A percentile compares a stretch with the other conserved stretches of the same genome.
These are phyloP conservation scores for Macrobrachium nipponense DNA, from an alignment of 1,140 invertebrate genomes.

Conservation along the genomic window DNA sequence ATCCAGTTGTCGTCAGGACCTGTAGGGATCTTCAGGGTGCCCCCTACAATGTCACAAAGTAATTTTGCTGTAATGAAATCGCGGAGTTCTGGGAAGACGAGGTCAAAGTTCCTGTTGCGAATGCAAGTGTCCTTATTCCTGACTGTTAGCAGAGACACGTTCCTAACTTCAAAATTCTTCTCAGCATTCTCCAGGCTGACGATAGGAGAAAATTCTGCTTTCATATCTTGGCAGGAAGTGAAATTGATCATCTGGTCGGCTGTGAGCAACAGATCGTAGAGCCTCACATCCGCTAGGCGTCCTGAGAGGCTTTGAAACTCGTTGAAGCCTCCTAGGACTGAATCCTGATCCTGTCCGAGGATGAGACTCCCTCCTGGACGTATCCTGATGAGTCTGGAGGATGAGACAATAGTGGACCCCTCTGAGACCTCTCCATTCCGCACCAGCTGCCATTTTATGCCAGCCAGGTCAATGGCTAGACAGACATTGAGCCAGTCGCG, in stretches of 20 bases:
- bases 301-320: conserved; percentile 1
- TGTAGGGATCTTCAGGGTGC: not conserved
- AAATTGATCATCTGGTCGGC: not conserved
- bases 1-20: not conserved
- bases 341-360: conserved; percentile 20
- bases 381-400: not conserved
- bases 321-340: not conserved
- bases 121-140: not conserved
- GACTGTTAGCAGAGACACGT: not conserved
- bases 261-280: conserved; percentile 11
- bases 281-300: not conserved
- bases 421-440: not conserved
- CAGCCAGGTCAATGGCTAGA: not conserved
- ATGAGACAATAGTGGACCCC: not conserved
- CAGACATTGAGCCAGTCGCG: conserved; percentile 21
- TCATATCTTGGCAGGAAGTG: not conserved
- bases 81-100: conserved; percentile 19
- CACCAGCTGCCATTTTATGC: not conserved
- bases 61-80: not conserved
- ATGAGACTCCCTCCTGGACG: not conserved
- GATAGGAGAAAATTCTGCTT: not conserved
- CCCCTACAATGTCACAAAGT: not conserved
- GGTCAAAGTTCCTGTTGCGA: conserved; percentile 8
- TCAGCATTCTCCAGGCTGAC: not conserved
- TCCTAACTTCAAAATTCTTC: not conserved